These are phyloP conservation scores for Peromyscus eremicus DNA, from an alignment of 2,797 vertebrate species.

Conservation along the genomic window DNA sequence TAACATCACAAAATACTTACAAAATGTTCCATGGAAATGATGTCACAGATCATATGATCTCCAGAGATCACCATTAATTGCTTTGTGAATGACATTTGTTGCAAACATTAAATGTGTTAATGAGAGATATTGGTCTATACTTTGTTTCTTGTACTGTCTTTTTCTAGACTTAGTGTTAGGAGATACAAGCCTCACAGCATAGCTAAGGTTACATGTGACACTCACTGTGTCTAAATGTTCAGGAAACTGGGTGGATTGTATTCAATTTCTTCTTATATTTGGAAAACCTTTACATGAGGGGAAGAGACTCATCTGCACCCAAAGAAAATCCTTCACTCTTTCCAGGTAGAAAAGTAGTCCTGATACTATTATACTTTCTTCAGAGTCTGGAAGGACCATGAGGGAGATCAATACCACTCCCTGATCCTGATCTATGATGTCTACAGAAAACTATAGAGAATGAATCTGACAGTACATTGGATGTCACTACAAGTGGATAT, in stretches of 20 bases:
- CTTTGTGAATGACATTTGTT: neutral
- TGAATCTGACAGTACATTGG: neutral
- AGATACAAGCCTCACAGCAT: neutral
- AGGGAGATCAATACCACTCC: neutral
- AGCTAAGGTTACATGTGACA: neutral
- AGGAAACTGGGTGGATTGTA: neutral
- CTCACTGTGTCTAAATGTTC: neutral
- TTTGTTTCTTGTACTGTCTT: neutral
- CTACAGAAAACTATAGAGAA: neutral
- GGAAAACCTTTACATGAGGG: neutral
- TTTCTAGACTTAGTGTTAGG: neutral
- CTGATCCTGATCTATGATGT: neutral
- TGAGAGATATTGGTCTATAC: neutral
- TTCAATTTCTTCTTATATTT: neutral
- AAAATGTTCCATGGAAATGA: neutral
- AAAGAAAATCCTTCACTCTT: neutral
- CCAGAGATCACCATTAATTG: neutral
- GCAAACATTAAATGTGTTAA: neutral
- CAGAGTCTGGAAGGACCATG: neutral
- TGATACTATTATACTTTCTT: neutral
- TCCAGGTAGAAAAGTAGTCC: neutral
- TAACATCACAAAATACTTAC: neutral
- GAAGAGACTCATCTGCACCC: neutral
- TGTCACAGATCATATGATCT: neutral
- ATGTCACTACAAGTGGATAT: neutral